These are phyloP conservation scores for Fukomys damarensis DNA, from an alignment of 2,113 vertebrate genomes.

Conservation along the genomic window DNA sequence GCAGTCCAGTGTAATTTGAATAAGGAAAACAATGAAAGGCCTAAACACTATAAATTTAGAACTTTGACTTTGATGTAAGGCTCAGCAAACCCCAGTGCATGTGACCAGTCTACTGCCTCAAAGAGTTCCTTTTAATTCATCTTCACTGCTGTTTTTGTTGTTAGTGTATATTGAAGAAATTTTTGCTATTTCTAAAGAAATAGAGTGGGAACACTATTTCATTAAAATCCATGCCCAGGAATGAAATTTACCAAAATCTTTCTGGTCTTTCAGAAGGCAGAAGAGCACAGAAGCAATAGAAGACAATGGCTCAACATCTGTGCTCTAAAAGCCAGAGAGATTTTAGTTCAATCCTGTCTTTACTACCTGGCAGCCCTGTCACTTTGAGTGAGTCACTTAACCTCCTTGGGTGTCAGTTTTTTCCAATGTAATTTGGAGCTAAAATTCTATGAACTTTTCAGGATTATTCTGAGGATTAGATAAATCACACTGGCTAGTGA, in stretches of 20 bases:
- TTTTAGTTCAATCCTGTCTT: background rate
- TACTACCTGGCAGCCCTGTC: background rate
- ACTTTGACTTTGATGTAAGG: background rate
- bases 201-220: background rate
- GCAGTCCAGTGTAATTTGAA: background rate
- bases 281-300: background rate
- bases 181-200: too few relatives aligned
- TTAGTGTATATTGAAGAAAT: background rate
- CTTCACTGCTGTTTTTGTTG: background rate
- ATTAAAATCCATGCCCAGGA: background rate
- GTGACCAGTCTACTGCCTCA: background rate
- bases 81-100: background rate
- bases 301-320: too few relatives aligned
- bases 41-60: background rate
- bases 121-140: background rate
- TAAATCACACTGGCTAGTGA: background rate
- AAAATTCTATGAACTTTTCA: background rate
- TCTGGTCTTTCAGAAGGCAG: background rate
- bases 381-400: background rate
- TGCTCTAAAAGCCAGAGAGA: background rate
- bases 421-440: background rate
- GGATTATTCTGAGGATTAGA: background rate
- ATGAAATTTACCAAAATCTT: background rate
- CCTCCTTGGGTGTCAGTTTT: background rate
- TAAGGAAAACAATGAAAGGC: background rate